Conservation (phyloP, 2,797 vertebrate genomes). For the Enteromius anoplus region DNA sequence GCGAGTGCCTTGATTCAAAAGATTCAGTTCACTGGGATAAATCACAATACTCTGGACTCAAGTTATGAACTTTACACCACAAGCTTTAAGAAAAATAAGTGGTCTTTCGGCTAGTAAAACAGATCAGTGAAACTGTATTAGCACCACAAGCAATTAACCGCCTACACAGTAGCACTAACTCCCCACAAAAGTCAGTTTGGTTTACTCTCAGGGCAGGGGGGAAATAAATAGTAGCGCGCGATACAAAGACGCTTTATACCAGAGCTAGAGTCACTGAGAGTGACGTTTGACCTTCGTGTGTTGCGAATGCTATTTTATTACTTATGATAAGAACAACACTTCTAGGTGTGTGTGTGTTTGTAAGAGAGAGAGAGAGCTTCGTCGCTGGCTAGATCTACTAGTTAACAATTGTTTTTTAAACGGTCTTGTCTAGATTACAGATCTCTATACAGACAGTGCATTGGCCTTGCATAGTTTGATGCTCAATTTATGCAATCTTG, state of each 20-base stretch:
- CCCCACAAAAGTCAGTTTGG: background rate
- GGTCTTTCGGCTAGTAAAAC: background rate
- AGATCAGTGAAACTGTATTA: background rate
- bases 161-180: constrained; percentile 41
- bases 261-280: background rate
- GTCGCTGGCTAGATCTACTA: background rate
- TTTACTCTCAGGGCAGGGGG: background rate
- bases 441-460: background rate
- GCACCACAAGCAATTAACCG: constrained; percentile 30
- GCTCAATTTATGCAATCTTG: background rate
- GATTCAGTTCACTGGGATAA: background rate
- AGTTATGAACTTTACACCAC: background rate
- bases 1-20: background rate
- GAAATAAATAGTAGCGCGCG: constrained; percentile 1
- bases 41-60: background rate
- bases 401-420: background rate
- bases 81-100: background rate
- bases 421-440: background rate
- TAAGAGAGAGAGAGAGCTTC: background rate
- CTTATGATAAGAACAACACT: background rate
- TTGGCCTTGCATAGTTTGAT: background rate
- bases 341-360: background rate
- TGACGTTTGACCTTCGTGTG: background rate
- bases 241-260: constrained; percentile 48
- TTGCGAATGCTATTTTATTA: background rate